phyloP scores from a whole-genome alignment of 37 sponge, comb jelly and placozoan species.

The Beroe forskalii region DNA sequence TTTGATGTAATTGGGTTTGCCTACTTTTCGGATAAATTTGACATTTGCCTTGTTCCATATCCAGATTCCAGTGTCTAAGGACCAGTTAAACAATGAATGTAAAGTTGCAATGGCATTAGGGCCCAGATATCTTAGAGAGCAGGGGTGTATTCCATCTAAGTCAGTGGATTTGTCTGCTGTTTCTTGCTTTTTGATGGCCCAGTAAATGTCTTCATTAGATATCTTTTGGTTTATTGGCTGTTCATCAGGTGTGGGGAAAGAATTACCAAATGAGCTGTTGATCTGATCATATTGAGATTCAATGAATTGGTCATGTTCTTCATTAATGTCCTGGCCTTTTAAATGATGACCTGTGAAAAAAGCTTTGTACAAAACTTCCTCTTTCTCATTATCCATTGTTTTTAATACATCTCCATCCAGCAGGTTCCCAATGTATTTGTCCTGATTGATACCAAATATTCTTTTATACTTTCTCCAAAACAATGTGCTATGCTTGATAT shows the following conservation, averaged over 20 bases:
- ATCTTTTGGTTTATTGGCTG: too few relatives aligned
- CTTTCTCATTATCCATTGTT: neutral
- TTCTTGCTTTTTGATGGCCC: too few relatives aligned
- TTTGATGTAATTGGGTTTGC: neutral
- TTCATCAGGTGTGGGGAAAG: too few relatives aligned
- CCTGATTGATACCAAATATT: too few relatives aligned
- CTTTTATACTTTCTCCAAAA: too few relatives aligned
- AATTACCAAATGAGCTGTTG: too few relatives aligned
- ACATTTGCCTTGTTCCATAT: neutral
- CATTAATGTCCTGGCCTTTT: too few relatives aligned
- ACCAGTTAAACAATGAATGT: neutral
- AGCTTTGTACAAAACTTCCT: neutral
- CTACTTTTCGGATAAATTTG: neutral
- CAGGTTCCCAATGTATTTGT: neutral
- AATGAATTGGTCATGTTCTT: neutral
- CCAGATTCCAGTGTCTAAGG: neutral
- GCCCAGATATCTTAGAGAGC: neutral
- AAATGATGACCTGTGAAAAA: neutral
- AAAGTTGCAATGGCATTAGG: neutral
- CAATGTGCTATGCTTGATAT: too few relatives aligned
- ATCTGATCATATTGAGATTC: neutral
- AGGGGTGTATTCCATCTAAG: neutral
- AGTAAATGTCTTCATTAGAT: too few relatives aligned
- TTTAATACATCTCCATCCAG: neutral
- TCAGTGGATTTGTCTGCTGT: neutral